A percentile compares a stretch with the other conserved stretches of the same genome.
phyloP scores from a whole-genome alignment of 1,140 invertebrate species.

The Drosophila fuyamai region DNA sequence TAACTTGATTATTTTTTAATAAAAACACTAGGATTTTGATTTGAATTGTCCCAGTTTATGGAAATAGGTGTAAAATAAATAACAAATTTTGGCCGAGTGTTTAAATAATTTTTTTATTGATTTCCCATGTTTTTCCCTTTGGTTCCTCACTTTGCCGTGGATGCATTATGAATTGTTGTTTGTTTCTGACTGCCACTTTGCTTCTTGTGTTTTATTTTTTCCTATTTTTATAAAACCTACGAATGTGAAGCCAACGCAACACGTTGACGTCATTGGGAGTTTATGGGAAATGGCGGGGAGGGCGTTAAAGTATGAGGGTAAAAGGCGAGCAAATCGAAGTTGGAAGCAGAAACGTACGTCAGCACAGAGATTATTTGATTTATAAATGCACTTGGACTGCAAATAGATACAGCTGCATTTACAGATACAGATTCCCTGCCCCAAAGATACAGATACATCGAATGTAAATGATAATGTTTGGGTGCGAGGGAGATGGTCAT shows the following conservation, averaged over 20 bases:
- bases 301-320: not conserved
- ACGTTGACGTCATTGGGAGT: conserved; percentile 24
- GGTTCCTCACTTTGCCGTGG: too few species aligned
- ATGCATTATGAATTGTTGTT: not conserved
- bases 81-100: not conserved
- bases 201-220: not conserved
- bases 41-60: too few species aligned
- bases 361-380: conserved; percentile 32
- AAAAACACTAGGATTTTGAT: too few species aligned
- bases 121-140: not conserved
- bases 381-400: conserved; percentile 34
- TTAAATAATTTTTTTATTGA: not conserved
- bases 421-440: conserved; percentile 3
- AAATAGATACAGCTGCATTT: conserved; percentile 21
- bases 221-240: conserved; percentile 3
- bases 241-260: conserved; percentile 28
- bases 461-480: not conserved
- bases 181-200: not conserved
- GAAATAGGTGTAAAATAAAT: too few species aligned
- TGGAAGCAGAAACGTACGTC: conserved; percentile 25
- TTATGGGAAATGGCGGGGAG: not conserved
- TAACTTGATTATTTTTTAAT: too few species aligned
- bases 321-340: conserved; percentile 15
- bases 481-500: conserved; percentile 1
- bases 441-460: conserved; percentile 1